Evolutionary conservation across 2,113 vertebrate species (phyloP).

Genomic region (Coptodon rendalli): DNA sequence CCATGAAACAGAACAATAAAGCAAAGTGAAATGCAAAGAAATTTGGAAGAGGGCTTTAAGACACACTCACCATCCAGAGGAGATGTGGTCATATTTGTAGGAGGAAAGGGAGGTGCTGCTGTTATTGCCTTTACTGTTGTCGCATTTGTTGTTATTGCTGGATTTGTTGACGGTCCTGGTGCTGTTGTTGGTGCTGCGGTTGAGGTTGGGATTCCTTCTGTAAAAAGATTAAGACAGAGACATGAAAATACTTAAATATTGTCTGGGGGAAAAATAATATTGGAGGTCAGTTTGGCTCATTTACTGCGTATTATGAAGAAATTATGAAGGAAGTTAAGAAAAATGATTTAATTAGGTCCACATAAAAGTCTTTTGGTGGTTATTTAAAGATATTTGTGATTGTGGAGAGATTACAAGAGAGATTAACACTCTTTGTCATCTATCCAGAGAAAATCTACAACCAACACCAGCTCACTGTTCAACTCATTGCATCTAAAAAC

Average conservation of each 20-base stretch:
- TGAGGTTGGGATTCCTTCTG: fast-evolving
- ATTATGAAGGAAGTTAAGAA: background rate
- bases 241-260: background rate
- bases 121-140: fast-evolving
- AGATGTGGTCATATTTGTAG: too few species aligned
- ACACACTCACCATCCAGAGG: background rate
- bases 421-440: background rate
- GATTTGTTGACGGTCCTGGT: fast-evolving
- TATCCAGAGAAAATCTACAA: background rate
- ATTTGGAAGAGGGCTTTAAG: background rate
- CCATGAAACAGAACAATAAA: background rate
- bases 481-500: background rate
- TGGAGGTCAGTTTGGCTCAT: fast-evolving
- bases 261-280: background rate
- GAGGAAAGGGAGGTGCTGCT: fast-evolving
- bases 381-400: background rate
- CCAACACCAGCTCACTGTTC: fast-evolving
- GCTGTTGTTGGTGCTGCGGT: fast-evolving
- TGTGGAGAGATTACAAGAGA: background rate
- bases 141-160: fast-evolving
- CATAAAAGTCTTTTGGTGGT: background rate
- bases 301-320: background rate
- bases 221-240: background rate
- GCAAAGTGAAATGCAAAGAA: background rate
- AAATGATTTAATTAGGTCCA: background rate